Conservation (phyloP, 2,888 invertebrate species). For the Yponomeuta evonymella region DNA sequence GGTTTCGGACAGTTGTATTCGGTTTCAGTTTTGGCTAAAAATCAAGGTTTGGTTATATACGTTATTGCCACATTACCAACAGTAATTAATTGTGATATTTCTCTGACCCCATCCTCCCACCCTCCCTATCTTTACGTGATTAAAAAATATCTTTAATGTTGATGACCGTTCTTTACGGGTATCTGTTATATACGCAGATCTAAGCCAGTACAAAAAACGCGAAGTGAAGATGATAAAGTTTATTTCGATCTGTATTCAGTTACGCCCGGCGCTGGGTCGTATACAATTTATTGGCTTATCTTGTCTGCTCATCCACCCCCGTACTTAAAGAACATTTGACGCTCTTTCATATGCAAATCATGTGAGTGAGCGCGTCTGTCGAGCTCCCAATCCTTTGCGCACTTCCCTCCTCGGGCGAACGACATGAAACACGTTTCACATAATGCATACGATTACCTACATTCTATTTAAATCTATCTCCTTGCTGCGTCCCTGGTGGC, state of each 20-base stretch:
- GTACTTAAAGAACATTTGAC: constrained; percentile 37
- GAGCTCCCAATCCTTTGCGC: constrained; percentile 23
- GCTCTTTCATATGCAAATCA: constrained; percentile 61
- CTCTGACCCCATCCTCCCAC: no score
- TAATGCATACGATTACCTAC: constrained; percentile 52
- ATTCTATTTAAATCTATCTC: constrained; percentile 38
- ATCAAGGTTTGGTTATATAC: no score
- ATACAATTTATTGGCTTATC: constrained; percentile 38
- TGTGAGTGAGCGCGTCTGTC: constrained; percentile 29
- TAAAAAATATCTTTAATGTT: no score
- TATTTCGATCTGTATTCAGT: constrained; percentile 4
- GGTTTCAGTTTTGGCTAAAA: no score
- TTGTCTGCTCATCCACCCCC: constrained; percentile 35
- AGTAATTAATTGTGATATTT: no score
- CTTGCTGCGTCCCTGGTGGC: background rate
- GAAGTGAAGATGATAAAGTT: constrained; percentile 9
- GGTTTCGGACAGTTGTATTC: no score
- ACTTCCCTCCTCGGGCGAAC: constrained; percentile 32
- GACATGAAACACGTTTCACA: constrained; percentile 59
- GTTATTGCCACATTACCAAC: no score
- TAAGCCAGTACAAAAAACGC: background rate
- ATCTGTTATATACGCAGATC: background rate
- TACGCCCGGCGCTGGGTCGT: constrained; percentile 19
- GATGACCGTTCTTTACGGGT: no score
- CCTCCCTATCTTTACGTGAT: no score